phyloP scores from a whole-genome alignment of 2,888 invertebrate genomes.

The Hypsopygia costalis region DNA sequence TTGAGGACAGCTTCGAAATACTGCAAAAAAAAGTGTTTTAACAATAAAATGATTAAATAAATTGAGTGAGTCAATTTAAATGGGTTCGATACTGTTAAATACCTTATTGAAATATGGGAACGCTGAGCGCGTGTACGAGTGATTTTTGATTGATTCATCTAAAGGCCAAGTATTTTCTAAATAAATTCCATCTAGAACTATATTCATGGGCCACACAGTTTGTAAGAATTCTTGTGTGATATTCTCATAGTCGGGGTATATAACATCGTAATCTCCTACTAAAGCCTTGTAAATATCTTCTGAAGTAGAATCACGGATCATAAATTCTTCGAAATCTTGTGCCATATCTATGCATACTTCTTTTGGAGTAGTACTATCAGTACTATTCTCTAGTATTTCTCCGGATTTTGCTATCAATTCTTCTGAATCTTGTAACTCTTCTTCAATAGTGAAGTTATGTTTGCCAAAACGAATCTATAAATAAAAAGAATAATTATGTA shows the following conservation, averaged over 20 bases:
- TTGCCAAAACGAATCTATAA: conserved; percentile 39
- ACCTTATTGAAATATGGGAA: conserved; percentile 79
- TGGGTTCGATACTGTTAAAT: conserved; percentile 4
- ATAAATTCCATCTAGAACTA: conserved; percentile 59
- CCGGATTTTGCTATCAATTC: too few relatives aligned
- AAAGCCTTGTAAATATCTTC: conserved; percentile 40
- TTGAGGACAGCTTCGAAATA: conserved; percentile 63
- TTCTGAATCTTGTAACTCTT: too few relatives aligned
- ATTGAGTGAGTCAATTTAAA: too few relatives aligned
- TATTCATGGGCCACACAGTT: conserved; percentile 42
- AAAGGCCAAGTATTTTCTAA: conserved; percentile 81
- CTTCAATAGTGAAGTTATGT: neutral
- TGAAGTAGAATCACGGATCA: conserved; percentile 31
- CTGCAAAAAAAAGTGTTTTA: conserved; percentile 31
- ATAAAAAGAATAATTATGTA: neutral
- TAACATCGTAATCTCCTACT: conserved; percentile 30
- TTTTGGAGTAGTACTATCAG: neutral
- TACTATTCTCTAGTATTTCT: neutral
- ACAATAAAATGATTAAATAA: too few relatives aligned
- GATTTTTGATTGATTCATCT: conserved; percentile 49
- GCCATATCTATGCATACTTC: conserved; percentile 23
- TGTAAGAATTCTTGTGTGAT: conserved; percentile 35
- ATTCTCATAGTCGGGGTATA: conserved; percentile 52
- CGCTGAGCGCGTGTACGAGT: conserved; percentile 40
- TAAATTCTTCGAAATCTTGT: conserved; percentile 28